A percentile compares a stretch with the other conserved stretches of the same genome.
These are phyloP conservation scores for Semaprochilodus insignis DNA, from an alignment of 2,797 vertebrate genomes.

Conservation along the genomic window DNA sequence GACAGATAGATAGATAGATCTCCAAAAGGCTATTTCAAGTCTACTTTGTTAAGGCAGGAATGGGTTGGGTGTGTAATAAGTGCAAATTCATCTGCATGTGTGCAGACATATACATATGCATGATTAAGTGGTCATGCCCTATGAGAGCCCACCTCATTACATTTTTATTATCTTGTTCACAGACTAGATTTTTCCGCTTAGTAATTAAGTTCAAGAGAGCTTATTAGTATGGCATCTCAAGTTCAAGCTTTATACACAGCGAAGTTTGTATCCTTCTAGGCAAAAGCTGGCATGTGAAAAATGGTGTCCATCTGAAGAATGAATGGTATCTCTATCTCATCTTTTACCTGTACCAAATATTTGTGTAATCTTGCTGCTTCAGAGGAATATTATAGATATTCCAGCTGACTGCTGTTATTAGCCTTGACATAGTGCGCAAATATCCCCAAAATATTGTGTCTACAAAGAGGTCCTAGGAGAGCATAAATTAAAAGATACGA, in stretches of 20 bases:
- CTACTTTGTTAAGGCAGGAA: no score
- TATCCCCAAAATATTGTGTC: neutral
- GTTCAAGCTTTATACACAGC: neutral
- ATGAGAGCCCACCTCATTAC: slow-evolving; percentile 15
- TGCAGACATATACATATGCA: slow-evolving; percentile 23
- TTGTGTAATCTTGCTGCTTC: neutral
- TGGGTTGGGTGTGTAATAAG: neutral
- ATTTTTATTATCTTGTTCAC: slow-evolving; percentile 23
- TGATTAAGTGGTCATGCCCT: slow-evolving; percentile 18
- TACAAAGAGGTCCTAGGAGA: neutral
- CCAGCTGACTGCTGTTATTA: neutral
- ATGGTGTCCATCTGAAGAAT: neutral
- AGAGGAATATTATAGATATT: neutral
- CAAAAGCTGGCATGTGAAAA: slow-evolving; percentile 5
- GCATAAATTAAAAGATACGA: neutral
- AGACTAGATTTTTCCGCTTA: slow-evolving; percentile 13
- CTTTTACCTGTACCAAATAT: neutral
- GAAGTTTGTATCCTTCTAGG: neutral
- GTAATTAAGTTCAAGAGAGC: slow-evolving; percentile 11
- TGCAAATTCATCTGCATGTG: slow-evolving; percentile 21
- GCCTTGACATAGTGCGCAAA: neutral
- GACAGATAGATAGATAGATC: no score
- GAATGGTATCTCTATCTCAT: neutral
- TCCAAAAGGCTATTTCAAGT: no score
- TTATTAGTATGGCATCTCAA: slow-evolving; percentile 26